Base-by-base conservation (phyloP, 2,888 invertebrate species). In the Entomobrya multifasciata region DNA sequence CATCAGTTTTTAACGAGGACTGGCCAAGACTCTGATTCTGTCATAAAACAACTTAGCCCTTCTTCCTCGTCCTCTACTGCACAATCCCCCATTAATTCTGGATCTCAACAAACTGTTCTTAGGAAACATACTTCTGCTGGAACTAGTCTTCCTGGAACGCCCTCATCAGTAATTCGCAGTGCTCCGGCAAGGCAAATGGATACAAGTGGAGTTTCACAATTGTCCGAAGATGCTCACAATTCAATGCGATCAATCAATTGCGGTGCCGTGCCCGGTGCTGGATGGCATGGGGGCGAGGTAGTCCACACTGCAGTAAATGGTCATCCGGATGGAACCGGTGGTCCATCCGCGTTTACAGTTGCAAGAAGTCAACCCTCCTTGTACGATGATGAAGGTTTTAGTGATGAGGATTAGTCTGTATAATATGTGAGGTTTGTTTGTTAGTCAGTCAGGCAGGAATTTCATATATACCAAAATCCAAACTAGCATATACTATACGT, bases 81-180 rank as follows among this genome's bases (percentile, higher is more conserved):
- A 6, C 60, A 22, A 27, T n/a, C 65, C 5, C 5, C 22, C 25
- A 11, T 57, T 20, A n/a, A 13, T 20, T 17, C 78, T 13, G 78
- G 72, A 85, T 85, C 85, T 85, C 84, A 84, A 22, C 65, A 25
- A 49, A 60, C 78, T 13, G 78, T 85, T 78, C 78, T 85, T n/a
- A 84, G 84, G 77, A 85, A 85, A 60, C 85, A 85, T 25, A 20
- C 62, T 5, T 65, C 85, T 8, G 60, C 60, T 44, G 77, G 84
- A 13, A 47, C 78, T 85, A 85, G 85, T 78, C 78, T 85, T 85
- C 85, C 85, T 57, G 70, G 57, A 47, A 47, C 44, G 6, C 84
- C 83, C 10, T 76, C 41, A 10, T 84, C 85, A 57, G 85, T 85
- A 36, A 85, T 85, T 78, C 78, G 78, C 41, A 85, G 47, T 22